Conservation (phyloP, 1,140 invertebrate species). For the Wiebesia pumilae region DNA sequence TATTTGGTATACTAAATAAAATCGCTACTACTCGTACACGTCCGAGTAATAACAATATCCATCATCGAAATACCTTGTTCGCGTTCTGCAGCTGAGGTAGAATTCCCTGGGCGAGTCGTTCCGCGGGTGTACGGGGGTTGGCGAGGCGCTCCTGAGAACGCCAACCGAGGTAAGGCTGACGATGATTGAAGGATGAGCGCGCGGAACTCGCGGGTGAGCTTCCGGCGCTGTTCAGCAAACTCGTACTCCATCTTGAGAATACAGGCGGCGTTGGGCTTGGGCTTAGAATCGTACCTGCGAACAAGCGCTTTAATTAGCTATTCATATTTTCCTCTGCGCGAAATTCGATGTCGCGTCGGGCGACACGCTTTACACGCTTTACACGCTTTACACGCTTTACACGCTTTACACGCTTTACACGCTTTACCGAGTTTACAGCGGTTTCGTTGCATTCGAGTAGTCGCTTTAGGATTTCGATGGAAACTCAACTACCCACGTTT, state of each 20-base stretch:
- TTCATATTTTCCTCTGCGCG: neutral
- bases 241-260: slow-evolving; percentile 90
- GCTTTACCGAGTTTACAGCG: no score
- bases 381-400: no score
- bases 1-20: no score
- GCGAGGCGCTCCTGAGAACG: slow-evolving; percentile 88
- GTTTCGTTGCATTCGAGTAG: no score
- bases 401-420: no score
- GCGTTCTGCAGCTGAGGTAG: slow-evolving; percentile 73
- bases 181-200: slow-evolving; percentile 79
- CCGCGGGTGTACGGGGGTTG: slow-evolving; percentile 87
- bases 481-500: no score
- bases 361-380: no score
- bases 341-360: neutral
- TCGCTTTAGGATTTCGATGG: no score
- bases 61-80: slow-evolving; percentile 64
- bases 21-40: no score
- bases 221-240: slow-evolving; percentile 85
- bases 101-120: slow-evolving; percentile 79
- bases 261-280: slow-evolving; percentile 75
- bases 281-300: slow-evolving; percentile 69
- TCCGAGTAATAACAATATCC: neutral
- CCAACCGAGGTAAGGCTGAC: slow-evolving; percentile 91
- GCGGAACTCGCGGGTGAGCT: slow-evolving; percentile 81
- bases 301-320: neutral